Evolutionary conservation across 2,888 invertebrate species (phyloP).

Genomic region (Trissolcus japonicus): DNA sequence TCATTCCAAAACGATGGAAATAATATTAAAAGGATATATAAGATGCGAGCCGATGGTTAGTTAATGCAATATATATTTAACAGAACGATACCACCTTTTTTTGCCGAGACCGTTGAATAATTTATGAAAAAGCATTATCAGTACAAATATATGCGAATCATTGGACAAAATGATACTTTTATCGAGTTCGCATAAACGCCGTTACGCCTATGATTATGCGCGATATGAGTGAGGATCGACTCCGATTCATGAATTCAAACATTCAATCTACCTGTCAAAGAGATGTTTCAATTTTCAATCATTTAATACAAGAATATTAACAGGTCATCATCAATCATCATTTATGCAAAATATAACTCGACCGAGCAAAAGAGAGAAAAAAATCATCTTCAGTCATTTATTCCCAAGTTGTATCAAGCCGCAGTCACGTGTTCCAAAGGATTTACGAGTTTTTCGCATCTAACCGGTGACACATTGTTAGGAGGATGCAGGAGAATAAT

Average conservation of each 20-base stretch:
- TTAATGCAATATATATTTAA: slow-evolving; percentile 15
- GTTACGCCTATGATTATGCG: slow-evolving; percentile 18
- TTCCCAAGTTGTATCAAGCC: not conserved
- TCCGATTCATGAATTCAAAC: slow-evolving; percentile 43
- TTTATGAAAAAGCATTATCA: slow-evolving; percentile 29
- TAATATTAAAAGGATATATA: too few relatives aligned
- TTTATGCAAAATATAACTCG: slow-evolving; percentile 21
- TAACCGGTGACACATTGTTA: slow-evolving; percentile 40
- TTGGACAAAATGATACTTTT: slow-evolving; percentile 30
- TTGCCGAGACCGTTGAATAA: slow-evolving; percentile 19
- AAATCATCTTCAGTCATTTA: too few relatives aligned
- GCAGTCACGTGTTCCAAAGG: slow-evolving; percentile 28
- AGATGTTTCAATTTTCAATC: slow-evolving; percentile 49
- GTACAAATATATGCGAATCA: slow-evolving; percentile 35
- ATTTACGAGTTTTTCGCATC: slow-evolving; percentile 52
- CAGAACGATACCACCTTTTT: slow-evolving; percentile 18
- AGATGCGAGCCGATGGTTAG: too few relatives aligned
- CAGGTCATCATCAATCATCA: slow-evolving; percentile 45
- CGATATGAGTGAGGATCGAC: slow-evolving; percentile 22
- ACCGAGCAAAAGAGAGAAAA: not conserved
- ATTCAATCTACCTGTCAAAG: slow-evolving; percentile 42
- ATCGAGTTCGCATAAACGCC: slow-evolving; percentile 15
- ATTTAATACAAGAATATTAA: slow-evolving; percentile 40
- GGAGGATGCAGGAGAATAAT: slow-evolving; percentile 26
- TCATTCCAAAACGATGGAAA: too few relatives aligned